Conservation (phyloP, 2,113 vertebrate species). For the Lagenorhynchus albirostris region DNA sequence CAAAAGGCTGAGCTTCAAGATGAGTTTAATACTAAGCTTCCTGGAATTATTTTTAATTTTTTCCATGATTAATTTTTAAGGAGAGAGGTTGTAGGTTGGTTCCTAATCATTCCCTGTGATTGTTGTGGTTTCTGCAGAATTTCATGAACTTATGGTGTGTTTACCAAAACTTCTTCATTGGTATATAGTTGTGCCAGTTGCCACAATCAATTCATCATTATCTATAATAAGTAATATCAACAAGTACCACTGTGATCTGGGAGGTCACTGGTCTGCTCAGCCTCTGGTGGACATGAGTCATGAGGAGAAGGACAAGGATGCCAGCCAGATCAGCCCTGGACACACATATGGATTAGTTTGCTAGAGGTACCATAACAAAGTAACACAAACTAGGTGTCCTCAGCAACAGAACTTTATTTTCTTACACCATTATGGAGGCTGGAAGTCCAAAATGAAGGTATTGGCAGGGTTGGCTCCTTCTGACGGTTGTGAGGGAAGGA, state of each 20-base stretch:
- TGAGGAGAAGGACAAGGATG: background rate
- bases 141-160: background rate
- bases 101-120: background rate
- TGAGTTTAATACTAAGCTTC: background rate
- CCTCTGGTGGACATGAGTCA: background rate
- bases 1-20: background rate
- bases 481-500: background rate
- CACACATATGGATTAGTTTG: background rate
- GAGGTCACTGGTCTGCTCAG: background rate
- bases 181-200: background rate
- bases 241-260: background rate
- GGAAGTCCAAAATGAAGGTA: background rate
- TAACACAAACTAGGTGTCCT: background rate
- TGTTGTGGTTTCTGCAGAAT: background rate
- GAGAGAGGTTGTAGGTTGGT: background rate
- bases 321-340: background rate
- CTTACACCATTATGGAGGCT: background rate
- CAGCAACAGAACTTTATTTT: background rate
- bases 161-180: background rate
- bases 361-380: background rate
- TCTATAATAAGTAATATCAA: background rate
- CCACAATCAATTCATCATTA: background rate
- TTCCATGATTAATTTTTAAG: slow-evolving; percentile 15
- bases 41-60: background rate
- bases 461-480: background rate